Base-by-base conservation (phyloP, 2,888 invertebrate species). In the Acrocyrtus sp. region DNA sequence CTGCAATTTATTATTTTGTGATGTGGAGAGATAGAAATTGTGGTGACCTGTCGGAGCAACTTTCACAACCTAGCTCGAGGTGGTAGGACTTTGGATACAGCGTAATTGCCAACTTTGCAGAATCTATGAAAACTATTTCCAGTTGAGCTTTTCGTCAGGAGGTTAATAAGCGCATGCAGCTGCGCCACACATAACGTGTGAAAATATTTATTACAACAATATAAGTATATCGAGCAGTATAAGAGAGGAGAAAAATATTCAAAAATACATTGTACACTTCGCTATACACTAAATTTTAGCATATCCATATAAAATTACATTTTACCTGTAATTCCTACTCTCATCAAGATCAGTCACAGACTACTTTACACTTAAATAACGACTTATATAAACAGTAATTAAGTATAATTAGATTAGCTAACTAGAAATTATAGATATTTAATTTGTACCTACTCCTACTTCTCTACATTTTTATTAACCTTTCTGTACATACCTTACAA, bases 81-180 rank as follows among this genome's bases (percentile, higher is more conserved):
- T n/a, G n/a, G n/a, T 12, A 34, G 12, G 34, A 34, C 34, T 12
- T 34, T 34, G 6, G 12, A 34, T 34, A 34, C 6, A 34, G 34
- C 22, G n/a, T n/a, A 48, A 19, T 26, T 24, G 19, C 47, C 63
- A 69, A 58, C 57, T 51, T 62, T 47, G 69, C 74, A 63, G 60
- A 75, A 68, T 77, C 72, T 63, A 77, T 79, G 79, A 76, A 79
- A 76, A 67, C 77, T 80, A 80, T 78, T 77, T 77, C 76, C 79
- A 79, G 76, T 80, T 80, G 80, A 80, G 80, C 80, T 80, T 80
- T 79, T 80, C 75, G 80, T 80, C 80, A 80, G 80, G 79, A 79
- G 77, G 77, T 80, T 80, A 77, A 77, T 77, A 75, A 78, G 78
- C 80, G 78, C 78, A 74, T 79, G 47, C 68, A 68, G 61, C 60